Evolutionary conservation across 2,113 vertebrate genomes (phyloP).

Genomic region (Plecotus auritus): DNA sequence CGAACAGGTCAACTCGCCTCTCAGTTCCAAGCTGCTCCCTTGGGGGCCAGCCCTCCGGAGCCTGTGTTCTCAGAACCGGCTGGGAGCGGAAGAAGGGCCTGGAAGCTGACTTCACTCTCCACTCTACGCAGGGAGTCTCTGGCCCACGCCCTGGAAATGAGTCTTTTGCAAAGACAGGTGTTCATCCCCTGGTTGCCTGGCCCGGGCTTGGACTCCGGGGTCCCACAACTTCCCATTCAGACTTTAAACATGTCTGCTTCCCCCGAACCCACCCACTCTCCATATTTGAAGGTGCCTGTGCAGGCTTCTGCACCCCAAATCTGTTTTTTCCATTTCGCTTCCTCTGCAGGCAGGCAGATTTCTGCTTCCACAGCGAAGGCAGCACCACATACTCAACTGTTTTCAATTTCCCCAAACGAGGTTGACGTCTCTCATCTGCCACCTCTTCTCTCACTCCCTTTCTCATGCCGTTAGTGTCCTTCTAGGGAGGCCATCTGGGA

Average conservation of each 20-base stretch:
- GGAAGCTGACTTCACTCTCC: neutral
- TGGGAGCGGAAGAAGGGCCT: too few relatives aligned
- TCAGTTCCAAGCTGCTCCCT: neutral
- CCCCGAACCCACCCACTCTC: neutral
- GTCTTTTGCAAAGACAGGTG: neutral
- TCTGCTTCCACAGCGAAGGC: neutral
- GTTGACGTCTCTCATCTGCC: neutral
- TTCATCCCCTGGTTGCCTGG: neutral
- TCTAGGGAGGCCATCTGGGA: neutral
- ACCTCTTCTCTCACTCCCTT: neutral
- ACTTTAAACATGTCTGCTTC: neutral
- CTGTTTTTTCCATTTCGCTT: neutral
- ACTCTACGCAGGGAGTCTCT: neutral
- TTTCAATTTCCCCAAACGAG: neutral
- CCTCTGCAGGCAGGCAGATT: neutral
- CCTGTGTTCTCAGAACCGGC: fast-evolving
- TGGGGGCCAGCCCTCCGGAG: neutral
- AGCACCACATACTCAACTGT: neutral
- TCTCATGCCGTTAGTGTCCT: neutral
- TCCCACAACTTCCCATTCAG: neutral
- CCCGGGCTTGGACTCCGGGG: neutral
- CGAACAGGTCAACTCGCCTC: neutral
- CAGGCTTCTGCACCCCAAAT: neutral
- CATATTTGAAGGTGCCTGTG: neutral
- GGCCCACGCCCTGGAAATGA: neutral